These are phyloP conservation scores for Semicossyphus pulcher DNA, from an alignment of 2,113 vertebrate genomes.

Conservation along the genomic window DNA sequence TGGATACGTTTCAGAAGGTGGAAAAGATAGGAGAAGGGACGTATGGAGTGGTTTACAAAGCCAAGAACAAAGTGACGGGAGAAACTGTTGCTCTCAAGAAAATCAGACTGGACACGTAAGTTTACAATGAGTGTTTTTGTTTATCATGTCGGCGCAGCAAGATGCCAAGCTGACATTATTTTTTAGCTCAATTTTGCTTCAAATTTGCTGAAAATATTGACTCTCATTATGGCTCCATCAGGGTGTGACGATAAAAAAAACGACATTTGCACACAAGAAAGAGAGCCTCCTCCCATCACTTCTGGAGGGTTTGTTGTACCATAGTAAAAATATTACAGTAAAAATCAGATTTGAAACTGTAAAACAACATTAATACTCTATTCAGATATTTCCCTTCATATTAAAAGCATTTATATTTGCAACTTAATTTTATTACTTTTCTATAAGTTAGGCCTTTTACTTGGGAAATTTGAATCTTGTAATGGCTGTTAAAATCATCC, in stretches of 20 bases:
- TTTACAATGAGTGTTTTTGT: slow-evolving; percentile 31
- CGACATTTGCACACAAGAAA: too few relatives aligned
- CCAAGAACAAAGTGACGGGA: slow-evolving; percentile 92
- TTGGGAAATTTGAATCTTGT: too few relatives aligned
- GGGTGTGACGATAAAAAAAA: neutral
- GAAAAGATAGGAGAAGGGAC: slow-evolving; percentile 97
- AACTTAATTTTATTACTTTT: too few relatives aligned
- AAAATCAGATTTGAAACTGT: neutral
- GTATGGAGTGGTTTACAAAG: slow-evolving; percentile 95
- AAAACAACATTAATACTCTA: neutral
- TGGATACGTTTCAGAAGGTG: slow-evolving; percentile 96
- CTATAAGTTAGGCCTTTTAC: too few relatives aligned
- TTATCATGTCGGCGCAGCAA: neutral
- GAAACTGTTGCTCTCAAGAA: slow-evolving; percentile 96
- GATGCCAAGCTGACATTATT: neutral
- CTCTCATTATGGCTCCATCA: neutral
- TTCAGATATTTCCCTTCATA: too few relatives aligned
- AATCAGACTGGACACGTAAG: slow-evolving; percentile 95
- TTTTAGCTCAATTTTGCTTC: neutral
- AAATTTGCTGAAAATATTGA: too few relatives aligned
- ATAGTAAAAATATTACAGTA: too few relatives aligned
- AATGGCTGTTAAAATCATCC: too few relatives aligned
- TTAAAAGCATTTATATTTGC: too few relatives aligned
- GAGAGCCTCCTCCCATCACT: neutral
- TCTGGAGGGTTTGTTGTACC: neutral